Conservation (phyloP, 2,888 invertebrate species). For the Trichopoda pennipes region DNA sequence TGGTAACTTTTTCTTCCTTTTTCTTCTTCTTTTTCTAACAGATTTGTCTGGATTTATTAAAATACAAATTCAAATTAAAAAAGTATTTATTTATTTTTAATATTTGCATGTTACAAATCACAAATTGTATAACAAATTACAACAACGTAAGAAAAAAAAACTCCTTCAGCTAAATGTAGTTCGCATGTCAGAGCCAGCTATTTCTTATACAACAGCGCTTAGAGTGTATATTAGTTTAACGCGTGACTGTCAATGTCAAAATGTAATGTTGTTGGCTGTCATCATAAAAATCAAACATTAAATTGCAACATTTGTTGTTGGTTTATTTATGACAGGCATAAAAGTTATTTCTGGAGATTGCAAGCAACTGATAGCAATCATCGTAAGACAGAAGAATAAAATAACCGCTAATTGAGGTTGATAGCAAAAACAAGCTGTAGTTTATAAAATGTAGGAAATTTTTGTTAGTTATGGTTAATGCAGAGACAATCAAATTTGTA, state of each 20-base stretch:
- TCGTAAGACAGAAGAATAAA: neutral
- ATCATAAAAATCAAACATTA: conserved; percentile 63
- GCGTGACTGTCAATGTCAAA: conserved; percentile 67
- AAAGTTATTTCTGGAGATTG: conserved; percentile 11
- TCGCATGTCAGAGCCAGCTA: conserved; percentile 1
- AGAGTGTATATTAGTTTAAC: conserved; percentile 50
- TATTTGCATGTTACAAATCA: conserved; percentile 40
- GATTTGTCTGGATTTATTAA: neutral
- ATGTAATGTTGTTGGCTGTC: conserved; percentile 61
- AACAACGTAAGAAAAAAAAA: no score
- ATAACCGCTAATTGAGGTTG: no score
- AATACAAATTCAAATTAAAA: no score
- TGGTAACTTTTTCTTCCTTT: neutral
- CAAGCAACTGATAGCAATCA: neutral
- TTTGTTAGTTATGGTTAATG: no score
- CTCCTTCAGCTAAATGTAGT: conserved; percentile 1
- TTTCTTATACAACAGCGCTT: neutral
- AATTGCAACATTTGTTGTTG: conserved; percentile 46
- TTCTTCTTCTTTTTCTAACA: neutral
- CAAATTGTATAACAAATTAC: conserved; percentile 12
- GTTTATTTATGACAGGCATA: conserved; percentile 29
- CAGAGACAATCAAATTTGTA: no score
- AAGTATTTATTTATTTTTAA: neutral
- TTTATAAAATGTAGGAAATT: no score
- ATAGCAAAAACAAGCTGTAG: no score